Base-by-base conservation (phyloP, 2,888 invertebrate genomes). In the Drosophila rubida region DNA sequence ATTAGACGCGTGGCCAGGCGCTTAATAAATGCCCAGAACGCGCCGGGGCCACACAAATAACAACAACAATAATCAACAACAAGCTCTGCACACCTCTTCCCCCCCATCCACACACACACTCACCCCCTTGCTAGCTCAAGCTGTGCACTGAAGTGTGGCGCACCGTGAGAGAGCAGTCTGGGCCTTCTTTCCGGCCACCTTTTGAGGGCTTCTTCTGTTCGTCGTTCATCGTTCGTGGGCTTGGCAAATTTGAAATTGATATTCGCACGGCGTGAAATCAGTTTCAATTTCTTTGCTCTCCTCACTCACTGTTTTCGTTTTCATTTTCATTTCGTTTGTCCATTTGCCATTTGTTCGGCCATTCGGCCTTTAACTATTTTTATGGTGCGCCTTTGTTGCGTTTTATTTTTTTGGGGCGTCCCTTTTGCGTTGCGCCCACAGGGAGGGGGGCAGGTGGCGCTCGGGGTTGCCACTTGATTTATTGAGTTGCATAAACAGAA, bases 401-500 rank as follows among this genome's bases (percentile, higher is more conserved):
- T 69, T 85, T 60, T 73, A 69, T 75, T 22, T 81, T 27, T 27
- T 32, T 48, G 41, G 13, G 23, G 66, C 53, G 77, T 63, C 75
- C 67, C 57, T 61, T 68, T 64, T 65, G 59, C 59, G 54, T 35
- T 35, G 16, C 5, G 23, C 4, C 23, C 5, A 5, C 13, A 46
- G 42, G 37, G 6, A 1, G 22, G 4, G 2, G 6, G 19, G 1
- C 19, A 19, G 2, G 13, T 22, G 8, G 11, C 16, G n/a, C n/a
- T n/a, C 4, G 48, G 58, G 50, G 63, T 46, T 60, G 88, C 51
- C 78, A 87, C 77, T 77, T 90, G 91, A 90, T 90, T 90, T 90
- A 90, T 90, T 87, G 91, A 90, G 89, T 89, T 89, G 87, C 87
- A 90, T 90, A 90, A 90, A 90, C 88, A 89, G 88, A 87, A 89